Percentiles rank a stretch among this genome's conserved stretches.
These are phyloP conservation scores for Mobula birostris DNA, from an alignment of 2,113 vertebrate species.

Conservation along the genomic window DNA sequence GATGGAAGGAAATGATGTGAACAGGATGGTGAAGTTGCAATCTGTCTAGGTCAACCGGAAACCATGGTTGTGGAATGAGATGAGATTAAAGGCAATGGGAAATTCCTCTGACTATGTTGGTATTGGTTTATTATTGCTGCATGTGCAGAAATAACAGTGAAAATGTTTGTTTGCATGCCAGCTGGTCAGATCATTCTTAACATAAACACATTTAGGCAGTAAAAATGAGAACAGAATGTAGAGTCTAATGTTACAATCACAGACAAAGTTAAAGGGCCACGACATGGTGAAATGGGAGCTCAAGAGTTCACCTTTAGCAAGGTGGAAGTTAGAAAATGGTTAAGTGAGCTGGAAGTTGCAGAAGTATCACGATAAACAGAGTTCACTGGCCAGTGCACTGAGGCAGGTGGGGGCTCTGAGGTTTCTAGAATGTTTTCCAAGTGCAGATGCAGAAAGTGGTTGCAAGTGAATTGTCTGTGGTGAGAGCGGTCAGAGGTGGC, in stretches of 20 bases:
- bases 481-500: neutral
- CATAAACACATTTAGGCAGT: too few relatives aligned
- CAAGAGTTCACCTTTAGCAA: neutral
- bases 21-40: neutral
- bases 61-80: neutral
- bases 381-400: neutral
- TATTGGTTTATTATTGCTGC: too few relatives aligned
- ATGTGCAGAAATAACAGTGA: too few relatives aligned
- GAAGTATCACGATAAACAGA: neutral
- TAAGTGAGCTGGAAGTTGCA: neutral
- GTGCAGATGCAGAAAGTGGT: neutral
- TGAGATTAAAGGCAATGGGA: neutral
- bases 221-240: too few relatives aligned
- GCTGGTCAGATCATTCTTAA: too few relatives aligned
- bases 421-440: neutral
- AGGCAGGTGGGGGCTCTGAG: neutral
- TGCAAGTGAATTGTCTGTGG: neutral
- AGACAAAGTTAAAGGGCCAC: too few relatives aligned
- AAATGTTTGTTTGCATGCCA: too few relatives aligned
- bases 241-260: too few relatives aligned
- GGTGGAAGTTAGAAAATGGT: neutral
- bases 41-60: too few relatives aligned
- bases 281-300: too few relatives aligned
- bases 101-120: neutral
- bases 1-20: neutral